phyloP scores from a whole-genome alignment of 2,113 vertebrate genomes.

The Gymnogyps californianus region DNA sequence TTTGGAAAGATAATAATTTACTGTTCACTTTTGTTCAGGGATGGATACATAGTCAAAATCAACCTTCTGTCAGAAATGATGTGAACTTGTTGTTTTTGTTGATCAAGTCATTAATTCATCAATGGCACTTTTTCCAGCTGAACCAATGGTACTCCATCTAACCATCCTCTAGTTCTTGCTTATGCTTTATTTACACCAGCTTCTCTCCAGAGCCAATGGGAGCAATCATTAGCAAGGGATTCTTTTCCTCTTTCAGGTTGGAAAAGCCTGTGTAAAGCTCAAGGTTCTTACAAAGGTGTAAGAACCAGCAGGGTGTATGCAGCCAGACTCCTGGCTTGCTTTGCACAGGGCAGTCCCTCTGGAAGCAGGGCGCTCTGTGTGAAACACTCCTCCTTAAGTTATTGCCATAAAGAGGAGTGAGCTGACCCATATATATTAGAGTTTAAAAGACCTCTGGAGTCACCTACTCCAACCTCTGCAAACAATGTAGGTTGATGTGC shows the following conservation, averaged over 20 bases:
- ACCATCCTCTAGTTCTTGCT: neutral
- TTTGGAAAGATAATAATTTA: neutral
- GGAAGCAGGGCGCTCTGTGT: neutral
- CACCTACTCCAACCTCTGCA: neutral
- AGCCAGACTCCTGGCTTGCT: neutral
- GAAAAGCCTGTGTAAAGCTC: neutral
- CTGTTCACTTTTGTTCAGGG: neutral
- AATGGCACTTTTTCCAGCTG: neutral
- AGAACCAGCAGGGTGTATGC: accelerated
- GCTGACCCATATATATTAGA: neutral
- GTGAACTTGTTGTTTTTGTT: neutral
- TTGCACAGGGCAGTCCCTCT: neutral
- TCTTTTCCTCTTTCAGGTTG: neutral
- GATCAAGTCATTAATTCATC: neutral
- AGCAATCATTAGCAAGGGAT: neutral
- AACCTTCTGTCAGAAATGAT: neutral
- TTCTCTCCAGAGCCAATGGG: neutral
- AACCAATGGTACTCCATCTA: neutral
- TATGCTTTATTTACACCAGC: neutral
- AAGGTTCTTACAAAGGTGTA: neutral
- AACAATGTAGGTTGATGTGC: neutral
- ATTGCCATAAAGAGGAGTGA: neutral
- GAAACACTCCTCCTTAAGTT: neutral
- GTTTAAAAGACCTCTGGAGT: neutral
- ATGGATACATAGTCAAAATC: neutral